Percentiles rank a stretch among this genome's conserved stretches.
Evolutionary conservation across 1,140 invertebrate species (phyloP).

Genomic region (Drusus annulatus): DNA sequence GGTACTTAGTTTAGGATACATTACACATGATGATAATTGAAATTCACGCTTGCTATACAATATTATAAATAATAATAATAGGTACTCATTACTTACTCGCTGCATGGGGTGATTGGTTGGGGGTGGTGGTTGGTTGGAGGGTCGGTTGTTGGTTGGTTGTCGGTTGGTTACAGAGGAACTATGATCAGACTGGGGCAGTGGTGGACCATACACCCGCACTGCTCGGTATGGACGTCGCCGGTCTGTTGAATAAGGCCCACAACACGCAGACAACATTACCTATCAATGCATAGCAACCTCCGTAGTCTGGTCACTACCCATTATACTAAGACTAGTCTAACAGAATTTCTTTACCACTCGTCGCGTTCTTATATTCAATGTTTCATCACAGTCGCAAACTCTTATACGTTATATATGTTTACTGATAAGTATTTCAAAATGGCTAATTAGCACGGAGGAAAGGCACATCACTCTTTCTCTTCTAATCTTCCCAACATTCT

Average conservation of each 20-base stretch:
- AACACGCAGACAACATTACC: constrained; percentile 3
- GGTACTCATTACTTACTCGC: constrained; percentile 43
- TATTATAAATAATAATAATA: constrained; percentile 56
- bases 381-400: constrained; percentile 53
- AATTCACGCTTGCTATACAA: constrained; percentile 52
- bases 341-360: constrained; percentile 21
- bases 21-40: constrained; percentile 54
- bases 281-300: constrained; percentile 21
- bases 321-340: constrained; percentile 46
- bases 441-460: constrained; percentile 39
- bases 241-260: no score
- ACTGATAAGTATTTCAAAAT: constrained; percentile 45
- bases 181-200: constrained; percentile 54
- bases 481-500: not conserved
- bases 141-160: no score
- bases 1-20: constrained; percentile 59
- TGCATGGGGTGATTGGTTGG: no score
- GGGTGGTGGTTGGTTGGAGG: no score
- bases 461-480: constrained; percentile 32
- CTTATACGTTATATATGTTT: constrained; percentile 40
- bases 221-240: no score
- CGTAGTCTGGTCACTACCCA: constrained; percentile 20
- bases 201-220: not conserved
- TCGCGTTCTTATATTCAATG: constrained; percentile 44
- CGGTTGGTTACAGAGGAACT: constrained; percentile 51